Percentiles rank a stretch among this genome's conserved stretches.
phyloP scores from a whole-genome alignment of 2,888 invertebrate genomes.

The Pollenia labialis region DNA sequence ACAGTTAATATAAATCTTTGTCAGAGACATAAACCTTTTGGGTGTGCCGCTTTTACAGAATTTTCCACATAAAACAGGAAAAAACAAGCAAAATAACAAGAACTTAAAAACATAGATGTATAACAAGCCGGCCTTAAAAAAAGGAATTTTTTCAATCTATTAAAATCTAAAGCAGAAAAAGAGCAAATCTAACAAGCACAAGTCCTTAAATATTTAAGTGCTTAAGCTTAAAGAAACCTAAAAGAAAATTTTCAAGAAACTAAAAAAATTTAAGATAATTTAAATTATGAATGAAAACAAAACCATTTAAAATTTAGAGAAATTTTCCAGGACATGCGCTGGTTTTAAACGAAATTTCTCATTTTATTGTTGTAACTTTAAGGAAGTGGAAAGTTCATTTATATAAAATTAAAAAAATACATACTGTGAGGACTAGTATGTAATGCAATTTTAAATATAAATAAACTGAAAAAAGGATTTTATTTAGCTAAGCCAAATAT shows the following conservation, averaged over 20 bases:
- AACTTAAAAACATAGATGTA: no score
- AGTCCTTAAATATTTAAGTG: no score
- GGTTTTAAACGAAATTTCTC: background rate
- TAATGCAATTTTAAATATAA: conserved; percentile 48
- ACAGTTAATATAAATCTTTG: conserved; percentile 61
- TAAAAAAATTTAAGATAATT: conserved; percentile 36
- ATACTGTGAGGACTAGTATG: background rate
- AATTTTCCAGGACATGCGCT: conserved; percentile 57
- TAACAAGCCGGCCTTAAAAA: no score
- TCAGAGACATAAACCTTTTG: conserved; percentile 58
- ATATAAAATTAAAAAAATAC: no score
- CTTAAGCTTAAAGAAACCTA: no score
- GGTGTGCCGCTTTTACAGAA: conserved; percentile 55
- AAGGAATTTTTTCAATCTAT: no score
- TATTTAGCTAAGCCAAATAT: conserved; percentile 33
- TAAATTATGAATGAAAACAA: conserved; percentile 53
- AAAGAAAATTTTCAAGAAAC: background rate
- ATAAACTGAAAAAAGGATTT: conserved; percentile 38
- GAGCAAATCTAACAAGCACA: no score
- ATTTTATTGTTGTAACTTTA: background rate
- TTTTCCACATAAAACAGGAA: no score
- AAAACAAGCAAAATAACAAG: no score
- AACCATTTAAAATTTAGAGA: conserved; percentile 2
- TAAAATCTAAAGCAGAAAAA: no score
- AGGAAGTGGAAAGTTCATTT: conserved; percentile 13